A percentile compares a stretch with the other conserved stretches of the same genome.
Conservation (phyloP, 2,113 vertebrate genomes). For the Daphoenositta chrysoptera region DNA sequence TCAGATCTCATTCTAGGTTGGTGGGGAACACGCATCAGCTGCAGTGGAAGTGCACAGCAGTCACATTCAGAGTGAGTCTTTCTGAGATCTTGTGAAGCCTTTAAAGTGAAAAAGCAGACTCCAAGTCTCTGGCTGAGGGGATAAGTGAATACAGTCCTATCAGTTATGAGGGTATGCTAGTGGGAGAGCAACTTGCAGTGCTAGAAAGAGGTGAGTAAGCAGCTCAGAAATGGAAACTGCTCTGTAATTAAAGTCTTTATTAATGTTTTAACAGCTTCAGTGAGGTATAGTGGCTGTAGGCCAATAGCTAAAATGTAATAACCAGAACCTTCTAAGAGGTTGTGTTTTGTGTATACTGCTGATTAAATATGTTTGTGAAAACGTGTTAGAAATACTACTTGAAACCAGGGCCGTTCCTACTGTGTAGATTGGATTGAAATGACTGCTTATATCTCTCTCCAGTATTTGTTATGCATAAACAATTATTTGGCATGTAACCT, state of each 20-base stretch:
- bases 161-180: neutral
- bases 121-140: neutral
- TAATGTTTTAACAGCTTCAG: neutral
- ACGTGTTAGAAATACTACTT: neutral
- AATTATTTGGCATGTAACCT: slow-evolving; percentile 7
- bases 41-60: neutral
- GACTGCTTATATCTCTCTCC: neutral
- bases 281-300: neutral
- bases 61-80: neutral
- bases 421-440: neutral
- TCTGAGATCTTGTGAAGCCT: rapidly evolving
- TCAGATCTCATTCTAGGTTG: neutral
- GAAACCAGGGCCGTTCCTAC: neutral
- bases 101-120: neutral
- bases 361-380: neutral
- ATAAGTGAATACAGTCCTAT: neutral
- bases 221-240: neutral
- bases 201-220: neutral
- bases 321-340: neutral
- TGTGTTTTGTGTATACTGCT: neutral
- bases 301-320: neutral
- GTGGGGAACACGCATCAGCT: neutral
- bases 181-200: neutral
- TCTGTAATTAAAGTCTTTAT: neutral
- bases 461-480: neutral